Evolutionary conservation across 2,797 vertebrate species (phyloP).

Genomic region (Cygnus olor): DNA sequence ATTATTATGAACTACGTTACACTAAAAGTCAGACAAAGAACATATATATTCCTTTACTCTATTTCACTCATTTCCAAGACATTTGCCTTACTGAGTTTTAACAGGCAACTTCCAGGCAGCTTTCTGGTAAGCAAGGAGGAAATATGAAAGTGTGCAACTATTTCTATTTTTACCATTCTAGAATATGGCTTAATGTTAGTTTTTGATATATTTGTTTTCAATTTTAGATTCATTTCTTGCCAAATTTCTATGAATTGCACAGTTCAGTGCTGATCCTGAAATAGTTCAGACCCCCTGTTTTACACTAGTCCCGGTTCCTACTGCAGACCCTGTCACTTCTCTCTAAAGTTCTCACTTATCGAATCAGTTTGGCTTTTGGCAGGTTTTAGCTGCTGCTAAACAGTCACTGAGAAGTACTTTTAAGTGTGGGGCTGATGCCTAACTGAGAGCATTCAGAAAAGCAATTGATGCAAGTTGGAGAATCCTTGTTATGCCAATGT

Average conservation of each 20-base stretch:
- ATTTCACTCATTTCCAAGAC: neutral
- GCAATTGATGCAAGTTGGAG: neutral
- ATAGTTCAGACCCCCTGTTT: neutral
- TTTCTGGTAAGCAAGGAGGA: neutral
- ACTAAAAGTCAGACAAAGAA: neutral
- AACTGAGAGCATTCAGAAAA: neutral
- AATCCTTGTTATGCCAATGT: neutral
- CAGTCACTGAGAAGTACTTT: neutral
- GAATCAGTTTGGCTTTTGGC: neutral
- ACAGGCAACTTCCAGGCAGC: neutral
- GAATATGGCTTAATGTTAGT: neutral
- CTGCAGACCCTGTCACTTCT: neutral
- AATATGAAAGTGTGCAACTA: neutral
- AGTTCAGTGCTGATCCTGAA: neutral
- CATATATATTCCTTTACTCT: neutral
- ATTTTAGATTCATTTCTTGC: neutral
- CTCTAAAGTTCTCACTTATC: neutral
- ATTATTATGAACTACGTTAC: neutral
- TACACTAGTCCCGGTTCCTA: neutral
- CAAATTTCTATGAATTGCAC: neutral
- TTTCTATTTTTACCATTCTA: neutral
- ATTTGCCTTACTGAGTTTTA: neutral
- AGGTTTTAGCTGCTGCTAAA: conserved; percentile 17
- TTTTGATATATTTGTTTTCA: neutral
- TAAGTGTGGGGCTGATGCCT: neutral